Conservation (phyloP, 1,140 invertebrate genomes). For the Neodiprion pinetum region DNA sequence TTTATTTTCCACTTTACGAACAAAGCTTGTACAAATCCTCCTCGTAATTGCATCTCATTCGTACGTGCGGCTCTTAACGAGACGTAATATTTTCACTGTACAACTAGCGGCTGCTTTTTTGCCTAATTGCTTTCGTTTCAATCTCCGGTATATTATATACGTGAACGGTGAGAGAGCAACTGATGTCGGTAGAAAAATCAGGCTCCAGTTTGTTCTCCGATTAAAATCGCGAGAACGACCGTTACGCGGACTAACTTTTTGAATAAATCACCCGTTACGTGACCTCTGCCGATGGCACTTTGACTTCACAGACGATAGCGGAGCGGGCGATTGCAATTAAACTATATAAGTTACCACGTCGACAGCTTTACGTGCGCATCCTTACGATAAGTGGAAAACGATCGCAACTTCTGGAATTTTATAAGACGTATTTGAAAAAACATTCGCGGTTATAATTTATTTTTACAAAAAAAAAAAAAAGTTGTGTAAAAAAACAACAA, state of each 20-base stretch:
- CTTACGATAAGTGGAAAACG: too few species aligned
- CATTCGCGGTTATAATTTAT: too few species aligned
- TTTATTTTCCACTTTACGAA: slow-evolving; percentile 31
- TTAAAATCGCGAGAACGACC: neutral
- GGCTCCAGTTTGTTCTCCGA: neutral
- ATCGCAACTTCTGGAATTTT: too few species aligned
- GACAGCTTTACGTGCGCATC: too few species aligned
- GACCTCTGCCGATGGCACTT: slow-evolving; percentile 2
- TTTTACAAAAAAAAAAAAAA: too few species aligned
- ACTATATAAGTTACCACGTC: too few species aligned
- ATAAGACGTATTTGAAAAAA: too few species aligned
- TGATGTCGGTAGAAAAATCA: neutral
- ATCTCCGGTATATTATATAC: neutral
- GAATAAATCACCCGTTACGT: neutral
- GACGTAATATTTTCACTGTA: slow-evolving; percentile 33
- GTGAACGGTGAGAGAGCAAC: neutral
- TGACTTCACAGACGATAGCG: neutral
- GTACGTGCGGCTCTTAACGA: slow-evolving; percentile 11
- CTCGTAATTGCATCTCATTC: slow-evolving; percentile 38
- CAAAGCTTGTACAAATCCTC: slow-evolving; percentile 26
- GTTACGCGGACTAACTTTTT: neutral
- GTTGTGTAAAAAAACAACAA: too few species aligned
- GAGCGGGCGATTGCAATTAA: neutral
- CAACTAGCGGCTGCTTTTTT: slow-evolving; percentile 19
- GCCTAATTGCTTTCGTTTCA: neutral